A percentile compares a stretch with the other conserved stretches of the same genome.
Evolutionary conservation across 2,113 vertebrate genomes (phyloP).

Genomic region (Terrapene triunguis): DNA sequence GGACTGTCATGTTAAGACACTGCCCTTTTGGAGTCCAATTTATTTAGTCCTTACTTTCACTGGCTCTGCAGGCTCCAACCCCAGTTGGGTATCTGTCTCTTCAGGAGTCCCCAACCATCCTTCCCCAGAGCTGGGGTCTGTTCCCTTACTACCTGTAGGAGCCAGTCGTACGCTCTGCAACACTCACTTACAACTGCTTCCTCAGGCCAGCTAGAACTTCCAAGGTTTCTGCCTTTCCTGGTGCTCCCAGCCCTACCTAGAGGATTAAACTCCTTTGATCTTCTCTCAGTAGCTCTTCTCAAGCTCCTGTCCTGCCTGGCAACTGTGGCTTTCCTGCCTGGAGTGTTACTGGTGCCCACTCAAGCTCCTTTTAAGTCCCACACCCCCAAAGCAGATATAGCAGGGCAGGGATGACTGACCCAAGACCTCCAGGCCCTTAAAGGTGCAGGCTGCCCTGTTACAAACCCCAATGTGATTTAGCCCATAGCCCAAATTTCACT

Average conservation of each 20-base stretch:
- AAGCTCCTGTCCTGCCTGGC: not conserved
- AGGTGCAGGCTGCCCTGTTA: not conserved
- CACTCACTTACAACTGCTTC: too few species aligned
- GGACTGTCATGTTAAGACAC: not conserved
- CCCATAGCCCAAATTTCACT: accelerated
- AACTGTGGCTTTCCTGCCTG: not conserved
- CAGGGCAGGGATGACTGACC: not conserved
- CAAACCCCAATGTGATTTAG: not conserved
- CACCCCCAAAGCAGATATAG: not conserved
- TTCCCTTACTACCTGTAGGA: not conserved
- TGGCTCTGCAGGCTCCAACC: not conserved
- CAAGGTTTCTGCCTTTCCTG: not conserved
- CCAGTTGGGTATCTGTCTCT: not conserved
- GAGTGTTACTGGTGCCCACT: not conserved
- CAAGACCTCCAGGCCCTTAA: not conserved
- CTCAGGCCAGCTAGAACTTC: not conserved
- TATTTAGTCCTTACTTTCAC: not conserved
- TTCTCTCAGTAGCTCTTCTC: not conserved
- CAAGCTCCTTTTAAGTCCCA: not conserved
- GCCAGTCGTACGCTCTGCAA: not conserved
- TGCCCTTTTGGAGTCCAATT: not conserved
- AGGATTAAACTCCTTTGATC: not conserved
- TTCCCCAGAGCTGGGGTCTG: not conserved
- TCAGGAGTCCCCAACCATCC: not conserved
- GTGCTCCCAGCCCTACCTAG: not conserved